Base-by-base conservation (phyloP, 1,140 invertebrate genomes). In the Papilio polytes region DNA sequence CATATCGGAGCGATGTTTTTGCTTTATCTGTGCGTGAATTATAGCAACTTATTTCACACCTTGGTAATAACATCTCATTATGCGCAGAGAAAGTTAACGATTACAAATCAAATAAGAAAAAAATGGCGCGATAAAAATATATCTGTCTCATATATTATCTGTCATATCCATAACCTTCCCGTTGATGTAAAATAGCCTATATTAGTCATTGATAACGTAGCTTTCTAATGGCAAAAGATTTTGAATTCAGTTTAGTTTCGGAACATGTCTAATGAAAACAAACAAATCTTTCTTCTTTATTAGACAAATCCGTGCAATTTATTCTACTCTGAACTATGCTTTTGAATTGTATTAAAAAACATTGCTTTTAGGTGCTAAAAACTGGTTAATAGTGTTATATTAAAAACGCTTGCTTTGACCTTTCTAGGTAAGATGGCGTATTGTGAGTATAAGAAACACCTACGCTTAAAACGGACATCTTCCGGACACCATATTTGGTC, bases 401-500 rank as follows among this genome's bases (percentile, higher is more conserved):
- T 59, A 59, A 20, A 56, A 56, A 56, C 7, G 18, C 46, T 41
- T 41, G 36, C 13, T 51, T 51, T 51, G 48, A 20, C 53, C 53
- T 20, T 56, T 56, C 20, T 63, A 26, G 59, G 59, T 63, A 63
- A 26, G 59, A 63, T 26, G 22, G 3, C 20, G 59, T 13, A 63
- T 63, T 46, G 41, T 31, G 0, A 9, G 18, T 22, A 74, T 48
- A 10, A 48, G 9, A 46, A 74, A 74, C 73, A 44, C 10, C 73
- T 74, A 74, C 73, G 41, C n/a, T 22, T 26, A 31, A 22, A 74
- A 74, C 9, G 10, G 3, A n/a, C 48, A 51, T 74, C 44, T 74
- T 74, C 73, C 73, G 73, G 36, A 48, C 41, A 48, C 73, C 73
- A 74, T 51, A 74, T 74, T 51, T 48, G 73, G 73, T 22, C 10